Evolutionary conservation across 2,888 invertebrate species (phyloP), one percentile per base, ranked within the genome.

Genomic region (Parnassius apollo): DNA sequence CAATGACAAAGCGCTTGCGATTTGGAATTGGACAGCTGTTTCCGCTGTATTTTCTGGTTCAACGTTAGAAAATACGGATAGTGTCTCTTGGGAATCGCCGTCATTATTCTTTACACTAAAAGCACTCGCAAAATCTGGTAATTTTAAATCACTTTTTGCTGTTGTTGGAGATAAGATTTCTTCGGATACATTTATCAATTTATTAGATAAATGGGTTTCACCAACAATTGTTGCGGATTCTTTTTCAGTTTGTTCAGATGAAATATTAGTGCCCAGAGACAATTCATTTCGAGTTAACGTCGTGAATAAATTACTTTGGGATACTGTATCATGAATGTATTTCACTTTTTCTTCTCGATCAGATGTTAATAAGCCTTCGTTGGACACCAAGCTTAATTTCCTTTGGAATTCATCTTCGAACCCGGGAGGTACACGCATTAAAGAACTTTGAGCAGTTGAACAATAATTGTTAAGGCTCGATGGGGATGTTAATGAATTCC

Each of bases 371-470:
- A 67, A 67, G 35, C 71, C 67, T 60, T 68, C 67, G 9, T 66
- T 62, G 11, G 71, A 65, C 44, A 75, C 52, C 9, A 65, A 71
- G 56, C 75, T 76, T 25, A 75, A 61, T 64, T 72, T 71, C 64
- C 74, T 76, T 57, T 75, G 72, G 65, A 75, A 84, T 66, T 86
- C 85, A n/a, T 83, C 82, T 76, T 90, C 88, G 56, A 89, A 90
- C 0, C 90, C 90, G 10, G 89, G 88, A 1, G 90, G 90, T 49
- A 88, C 77, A 2, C 78, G 72, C 48, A 81, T 70, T 3, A 68
- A 71, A 2, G 65, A 64, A 61, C 64, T 72, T 52, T 42, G 51
- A 69, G 68, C n/a, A 68, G 66, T 8, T 65, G 70, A 35, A 46
- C 67, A 66, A 11, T 68, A 70, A 11, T 69, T 61, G 10, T 64